Base-by-base conservation (phyloP, 2,797 vertebrate genomes). In the Paguma larvata region DNA sequence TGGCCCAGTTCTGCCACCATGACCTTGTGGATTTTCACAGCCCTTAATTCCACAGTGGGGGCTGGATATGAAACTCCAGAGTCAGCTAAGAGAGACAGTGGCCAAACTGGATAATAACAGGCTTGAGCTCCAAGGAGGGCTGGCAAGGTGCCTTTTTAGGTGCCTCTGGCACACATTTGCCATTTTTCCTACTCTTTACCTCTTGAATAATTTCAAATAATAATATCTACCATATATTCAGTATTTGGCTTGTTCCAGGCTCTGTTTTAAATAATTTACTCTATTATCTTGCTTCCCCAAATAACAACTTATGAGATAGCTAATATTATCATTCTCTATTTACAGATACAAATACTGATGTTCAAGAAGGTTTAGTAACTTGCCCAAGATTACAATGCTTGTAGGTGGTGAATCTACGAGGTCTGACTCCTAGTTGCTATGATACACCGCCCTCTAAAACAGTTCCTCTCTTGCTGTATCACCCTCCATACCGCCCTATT, bases 21-120 rank as follows among this genome's bases (percentile, higher is more conserved):
- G 30, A 96, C 46, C 75, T 89, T 56, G 48, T 86, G 89, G 67
- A 59, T 94, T 97, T 96, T 85, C 51, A 68, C 56, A 27, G 70
- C 34, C 48, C 75, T 93, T 86, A 75, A 78, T 62, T 85, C 23
- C 23, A 77, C 19, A 86, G 16, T 77, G 44, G 38, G 44, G 13
- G 21, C 38, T 77, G 19, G n/a, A 79, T 3, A 27, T n/a, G 21
- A 83, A 68, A 53, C n/a, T 53, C 8, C 48, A 80, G 15, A 78
- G 80, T 90, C 72, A 85, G 44, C 38, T 86, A 83, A 25, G 53
- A 92, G 78, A 95, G 84, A 6, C 38, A 25, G 19, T 82, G 34
- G 19, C 32, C 18, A 19, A 19, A 48, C 62, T 77, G 78, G 21
- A 30, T 80, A 44, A 87, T 83, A 72, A 72, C 10, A 85, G 44